Percentiles rank a stretch among this genome's conserved stretches.
Conservation (phyloP, 2,888 invertebrate genomes). For the Choristoneura rosaceana region DNA sequence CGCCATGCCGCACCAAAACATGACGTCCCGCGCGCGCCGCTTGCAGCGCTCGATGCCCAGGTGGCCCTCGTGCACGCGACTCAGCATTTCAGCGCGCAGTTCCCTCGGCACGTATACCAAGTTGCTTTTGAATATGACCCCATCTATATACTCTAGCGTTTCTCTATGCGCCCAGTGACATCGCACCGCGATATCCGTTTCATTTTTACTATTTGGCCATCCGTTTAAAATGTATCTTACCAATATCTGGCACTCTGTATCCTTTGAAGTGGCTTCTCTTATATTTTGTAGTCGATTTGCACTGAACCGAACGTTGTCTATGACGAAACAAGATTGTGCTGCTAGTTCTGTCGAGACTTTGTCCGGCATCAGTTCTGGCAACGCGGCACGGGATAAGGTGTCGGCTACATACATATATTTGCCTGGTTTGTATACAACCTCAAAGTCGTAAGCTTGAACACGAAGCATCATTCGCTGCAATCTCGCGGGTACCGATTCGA, state of each 20-base stretch:
- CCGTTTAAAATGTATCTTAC: neutral
- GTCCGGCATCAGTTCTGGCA: neutral
- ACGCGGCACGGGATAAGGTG: neutral
- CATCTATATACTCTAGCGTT: constrained; percentile 24
- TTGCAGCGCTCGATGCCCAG: constrained; percentile 51
- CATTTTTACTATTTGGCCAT: neutral
- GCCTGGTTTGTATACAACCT: neutral
- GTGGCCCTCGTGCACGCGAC: constrained; percentile 50
- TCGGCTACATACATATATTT: constrained; percentile 2
- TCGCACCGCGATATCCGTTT: neutral
- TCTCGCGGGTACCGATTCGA: neutral
- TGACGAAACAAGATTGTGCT: neutral
- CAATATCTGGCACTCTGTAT: neutral
- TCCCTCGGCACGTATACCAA: constrained; percentile 46
- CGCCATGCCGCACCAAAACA: constrained; percentile 52
- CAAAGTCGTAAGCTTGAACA: neutral
- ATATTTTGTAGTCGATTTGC: neutral
- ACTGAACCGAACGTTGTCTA: neutral
- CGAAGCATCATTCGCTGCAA: constrained; percentile 10
- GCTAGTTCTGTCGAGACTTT: neutral
- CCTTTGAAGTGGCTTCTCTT: neutral
- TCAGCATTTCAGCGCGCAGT: constrained; percentile 47
- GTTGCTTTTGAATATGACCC: constrained; percentile 46
- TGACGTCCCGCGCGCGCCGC: constrained; percentile 49
- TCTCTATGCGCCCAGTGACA: neutral